Conservation (phyloP, 2,797 vertebrate species). For the Enteromius fasciolatus region DNA sequence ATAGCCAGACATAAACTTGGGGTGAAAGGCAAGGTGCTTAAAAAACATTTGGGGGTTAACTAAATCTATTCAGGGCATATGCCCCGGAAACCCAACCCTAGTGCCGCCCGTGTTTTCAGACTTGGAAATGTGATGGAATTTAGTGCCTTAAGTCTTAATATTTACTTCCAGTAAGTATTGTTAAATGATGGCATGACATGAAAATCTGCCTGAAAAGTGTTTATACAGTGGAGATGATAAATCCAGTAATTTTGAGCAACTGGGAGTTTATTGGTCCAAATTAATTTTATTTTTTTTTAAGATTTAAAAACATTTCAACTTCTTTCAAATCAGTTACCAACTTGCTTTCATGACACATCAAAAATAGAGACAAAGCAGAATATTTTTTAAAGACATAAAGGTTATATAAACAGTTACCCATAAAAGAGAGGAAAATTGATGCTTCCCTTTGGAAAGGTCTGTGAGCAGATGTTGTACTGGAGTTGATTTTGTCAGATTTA, state of each 20-base stretch:
- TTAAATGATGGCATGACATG: not conserved
- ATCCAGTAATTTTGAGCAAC: not conserved
- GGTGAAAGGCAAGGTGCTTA: slow-evolving; percentile 8
- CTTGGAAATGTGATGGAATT: not conserved
- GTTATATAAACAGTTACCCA: slow-evolving; percentile 28
- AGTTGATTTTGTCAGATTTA: slow-evolving; percentile 30
- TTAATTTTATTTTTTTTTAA: not conserved
- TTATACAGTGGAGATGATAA: not conserved
- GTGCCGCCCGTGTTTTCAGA: not conserved
- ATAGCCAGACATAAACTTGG: not conserved
- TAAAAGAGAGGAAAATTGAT: slow-evolving; percentile 22
- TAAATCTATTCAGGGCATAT: not conserved
- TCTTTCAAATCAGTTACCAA: not conserved
- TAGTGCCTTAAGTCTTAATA: not conserved
- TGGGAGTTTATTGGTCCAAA: not conserved
- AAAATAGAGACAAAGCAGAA: slow-evolving; percentile 4
- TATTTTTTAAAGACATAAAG: not conserved
- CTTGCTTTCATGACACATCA: not conserved
- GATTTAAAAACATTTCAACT: not conserved
- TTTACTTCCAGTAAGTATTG: not conserved
- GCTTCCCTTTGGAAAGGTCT: slow-evolving; percentile 27
- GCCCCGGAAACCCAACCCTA: not conserved
- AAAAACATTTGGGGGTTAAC: slow-evolving; percentile 10
- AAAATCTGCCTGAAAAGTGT: not conserved
- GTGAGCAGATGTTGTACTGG: slow-evolving; percentile 22